phyloP scores from a whole-genome alignment of 2,113 vertebrate species.

The Hyla sarda region DNA sequence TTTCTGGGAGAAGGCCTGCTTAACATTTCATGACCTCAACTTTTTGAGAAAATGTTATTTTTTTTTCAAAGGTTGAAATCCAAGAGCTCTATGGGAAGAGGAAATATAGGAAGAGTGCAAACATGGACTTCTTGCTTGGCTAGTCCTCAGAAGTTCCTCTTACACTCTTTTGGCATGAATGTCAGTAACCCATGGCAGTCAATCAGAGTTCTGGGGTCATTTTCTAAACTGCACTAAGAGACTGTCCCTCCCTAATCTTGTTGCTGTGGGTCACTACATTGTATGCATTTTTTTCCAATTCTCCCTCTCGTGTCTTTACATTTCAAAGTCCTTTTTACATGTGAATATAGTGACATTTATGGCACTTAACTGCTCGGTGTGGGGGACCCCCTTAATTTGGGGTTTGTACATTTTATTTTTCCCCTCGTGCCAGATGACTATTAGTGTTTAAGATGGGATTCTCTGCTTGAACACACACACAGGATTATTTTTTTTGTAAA shows the following conservation, averaged over 20 bases:
- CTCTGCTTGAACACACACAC: neutral
- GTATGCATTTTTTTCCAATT: neutral
- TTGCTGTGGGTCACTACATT: neutral
- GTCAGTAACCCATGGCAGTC: neutral
- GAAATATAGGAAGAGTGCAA: neutral
- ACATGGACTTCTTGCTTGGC: neutral
- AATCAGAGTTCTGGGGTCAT: neutral
- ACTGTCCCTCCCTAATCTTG: neutral
- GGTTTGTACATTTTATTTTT: neutral
- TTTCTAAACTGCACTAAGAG: constrained; percentile 29
- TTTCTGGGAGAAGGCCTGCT: neutral
- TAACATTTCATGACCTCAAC: neutral
- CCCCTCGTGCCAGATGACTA: neutral
- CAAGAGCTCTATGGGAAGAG: neutral
- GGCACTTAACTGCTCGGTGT: neutral
- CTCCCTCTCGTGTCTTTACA: neutral
- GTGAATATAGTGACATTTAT: neutral
- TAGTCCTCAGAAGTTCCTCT: neutral
- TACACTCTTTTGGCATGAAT: neutral
- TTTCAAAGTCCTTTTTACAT: constrained; percentile 32
- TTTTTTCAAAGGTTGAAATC: neutral
- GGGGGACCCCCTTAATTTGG: neutral
- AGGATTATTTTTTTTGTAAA: neutral
- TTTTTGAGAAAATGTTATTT: neutral
- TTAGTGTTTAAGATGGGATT: neutral